Percentiles rank a stretch among this genome's conserved stretches.
Evolutionary conservation across 1,140 invertebrate species (phyloP).

Genomic region (Acromyrmex heyeri): DNA sequence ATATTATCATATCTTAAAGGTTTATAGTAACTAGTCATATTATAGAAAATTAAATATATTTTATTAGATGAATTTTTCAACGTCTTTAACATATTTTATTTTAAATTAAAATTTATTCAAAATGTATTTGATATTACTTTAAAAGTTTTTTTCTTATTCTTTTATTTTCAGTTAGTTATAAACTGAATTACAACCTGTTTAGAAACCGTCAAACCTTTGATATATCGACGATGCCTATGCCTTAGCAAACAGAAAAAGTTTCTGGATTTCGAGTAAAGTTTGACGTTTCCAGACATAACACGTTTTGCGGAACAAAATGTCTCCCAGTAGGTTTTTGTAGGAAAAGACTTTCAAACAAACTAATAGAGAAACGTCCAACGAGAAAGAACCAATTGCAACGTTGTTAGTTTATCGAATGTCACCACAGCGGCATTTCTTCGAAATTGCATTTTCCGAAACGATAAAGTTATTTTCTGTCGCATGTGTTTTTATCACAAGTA

Average conservation of each 20-base stretch:
- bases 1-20: too few relatives aligned
- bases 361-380: conserved; percentile 55
- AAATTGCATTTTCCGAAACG: conserved; percentile 34
- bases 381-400: conserved; percentile 43
- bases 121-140: background rate
- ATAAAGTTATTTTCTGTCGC: conserved; percentile 38
- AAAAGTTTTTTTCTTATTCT: background rate
- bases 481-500: background rate
- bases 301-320: conserved; percentile 46
- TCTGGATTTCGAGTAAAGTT: conserved; percentile 40
- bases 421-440: conserved; percentile 27
- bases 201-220: background rate
- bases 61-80: background rate
- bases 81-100: background rate
- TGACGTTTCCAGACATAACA: conserved; percentile 41
- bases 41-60: background rate
- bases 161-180: background rate
- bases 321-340: conserved; percentile 38
- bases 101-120: conserved; percentile 1
- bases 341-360: conserved; percentile 54
- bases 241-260: background rate
- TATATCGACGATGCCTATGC: background rate
- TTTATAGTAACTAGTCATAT: too few relatives aligned
- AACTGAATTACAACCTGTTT: background rate
- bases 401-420: conserved; percentile 53